phyloP scores from a whole-genome alignment of 2,113 vertebrate species.

The Odobenus rosmarus region DNA sequence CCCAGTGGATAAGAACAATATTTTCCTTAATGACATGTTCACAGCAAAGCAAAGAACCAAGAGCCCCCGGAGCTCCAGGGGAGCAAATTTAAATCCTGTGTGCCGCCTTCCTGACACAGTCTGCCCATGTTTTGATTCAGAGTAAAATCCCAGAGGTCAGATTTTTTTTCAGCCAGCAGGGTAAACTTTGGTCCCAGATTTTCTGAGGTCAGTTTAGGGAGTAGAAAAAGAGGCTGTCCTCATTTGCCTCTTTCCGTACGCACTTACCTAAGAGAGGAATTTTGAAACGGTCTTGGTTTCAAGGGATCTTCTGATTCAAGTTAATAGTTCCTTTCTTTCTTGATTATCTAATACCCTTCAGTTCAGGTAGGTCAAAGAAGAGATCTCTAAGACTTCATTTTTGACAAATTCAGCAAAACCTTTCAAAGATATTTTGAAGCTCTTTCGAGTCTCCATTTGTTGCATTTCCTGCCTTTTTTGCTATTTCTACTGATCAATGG shows the following conservation, averaged over 20 bases:
- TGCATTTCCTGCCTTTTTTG: neutral
- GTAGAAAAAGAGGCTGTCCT: neutral
- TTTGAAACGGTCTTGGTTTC: neutral
- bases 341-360: neutral
- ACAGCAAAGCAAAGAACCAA: neutral
- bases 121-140: neutral
- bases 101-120: neutral
- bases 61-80: neutral
- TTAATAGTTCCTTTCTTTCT: neutral
- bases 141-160: neutral
- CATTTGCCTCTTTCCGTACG: neutral
- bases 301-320: neutral
- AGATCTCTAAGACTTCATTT: neutral
- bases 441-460: neutral
- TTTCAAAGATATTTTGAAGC: conserved; percentile 22
- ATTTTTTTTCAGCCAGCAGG: neutral
- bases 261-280: neutral
- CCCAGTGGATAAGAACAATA: neutral
- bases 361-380: neutral
- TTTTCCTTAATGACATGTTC: conserved; percentile 36
- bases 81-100: neutral
- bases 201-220: neutral
- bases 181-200: conserved; percentile 2
- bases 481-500: neutral
- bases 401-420: neutral